Evolutionary conservation across 1,140 invertebrate species (phyloP).

Genomic region (Heliconius melpomene): DNA sequence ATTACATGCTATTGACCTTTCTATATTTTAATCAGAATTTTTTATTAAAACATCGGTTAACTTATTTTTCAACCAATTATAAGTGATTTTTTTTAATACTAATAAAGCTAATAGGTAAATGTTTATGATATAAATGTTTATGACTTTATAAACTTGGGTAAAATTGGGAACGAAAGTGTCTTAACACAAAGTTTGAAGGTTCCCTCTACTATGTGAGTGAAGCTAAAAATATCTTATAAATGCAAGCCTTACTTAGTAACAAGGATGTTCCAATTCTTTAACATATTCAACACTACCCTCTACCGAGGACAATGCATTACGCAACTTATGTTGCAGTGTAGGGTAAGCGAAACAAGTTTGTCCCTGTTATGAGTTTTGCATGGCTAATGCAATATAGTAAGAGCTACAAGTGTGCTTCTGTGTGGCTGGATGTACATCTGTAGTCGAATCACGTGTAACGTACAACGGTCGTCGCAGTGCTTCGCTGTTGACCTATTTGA

Average conservation of each 20-base stretch:
- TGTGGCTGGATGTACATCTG: conserved; percentile 45
- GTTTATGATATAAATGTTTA: no score
- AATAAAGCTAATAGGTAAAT: no score
- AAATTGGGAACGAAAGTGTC: no score
- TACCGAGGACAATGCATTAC: conserved; percentile 62
- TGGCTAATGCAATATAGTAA: conserved; percentile 27
- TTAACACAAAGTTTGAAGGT: no score
- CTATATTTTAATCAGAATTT: neutral
- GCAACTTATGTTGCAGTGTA: conserved; percentile 46
- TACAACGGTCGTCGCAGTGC: conserved; percentile 62
- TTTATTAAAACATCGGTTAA: neutral
- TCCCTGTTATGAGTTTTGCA: conserved; percentile 28
- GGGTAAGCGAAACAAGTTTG: conserved; percentile 26
- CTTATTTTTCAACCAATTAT: neutral
- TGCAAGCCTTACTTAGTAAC: conserved; percentile 22
- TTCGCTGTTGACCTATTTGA: conserved; percentile 65
- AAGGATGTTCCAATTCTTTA: conserved; percentile 36
- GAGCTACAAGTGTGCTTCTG: conserved; percentile 22
- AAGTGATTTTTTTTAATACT: no score
- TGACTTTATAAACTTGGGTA: no score
- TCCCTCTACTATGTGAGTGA: no score
- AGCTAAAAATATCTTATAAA: neutral
- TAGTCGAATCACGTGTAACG: conserved; percentile 59
- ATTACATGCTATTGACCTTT: conserved; percentile 9
- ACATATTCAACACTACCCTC: conserved; percentile 50